Evolutionary conservation across 2,113 vertebrate species (phyloP), one percentile per base, ranked within the genome.

Genomic region (Campylorhamphus procurvoides): DNA sequence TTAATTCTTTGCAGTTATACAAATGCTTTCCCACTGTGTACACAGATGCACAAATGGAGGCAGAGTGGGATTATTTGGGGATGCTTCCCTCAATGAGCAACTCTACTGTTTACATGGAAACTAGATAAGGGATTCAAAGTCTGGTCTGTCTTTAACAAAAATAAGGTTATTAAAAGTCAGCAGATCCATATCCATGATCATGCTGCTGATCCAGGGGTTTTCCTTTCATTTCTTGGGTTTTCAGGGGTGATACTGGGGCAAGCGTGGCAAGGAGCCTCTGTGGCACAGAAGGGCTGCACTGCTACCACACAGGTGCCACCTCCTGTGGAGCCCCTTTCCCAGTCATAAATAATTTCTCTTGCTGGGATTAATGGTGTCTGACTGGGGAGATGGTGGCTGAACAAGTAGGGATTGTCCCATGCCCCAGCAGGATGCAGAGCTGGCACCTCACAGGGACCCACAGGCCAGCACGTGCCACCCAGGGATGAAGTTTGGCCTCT

Each of bases 11-110:
- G 42, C 33, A 31, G 2, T 33, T 20, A 12, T 1, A 46, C 33
- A 10, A 11, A 2, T 12, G 22, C 29, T 35, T 49, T 67, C 62
- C 37, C 35, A 28, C 46, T 1, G 0, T 0, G 15, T 10, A 18
- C 31, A 20, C 24, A 50, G 62, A 56, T 56, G 18, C 37, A 55
- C 49, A 20, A 20, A 24, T 5, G 4, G 33, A 52, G 42, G 11
- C 31, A 14, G 56, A 42, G 60, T 1, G 22, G 37, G n/a, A 24
- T 29, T 22, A 15, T 49, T 67, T 19, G 40, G 44, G 22, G 50
- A 29, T 4, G 0, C 24, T 78, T n/a, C 44, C 68, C 40, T 60
- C 1, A 24, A 47, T 1, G 3, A 91, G 27, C 46, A 75, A 35
- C 63, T 73, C 88, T 39, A 52, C 40, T 74, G 37, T 60, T 89